These are phyloP conservation scores for Pseudorhombus dupliciocellatus DNA, from an alignment of 2,113 vertebrate genomes.

Conservation along the genomic window DNA sequence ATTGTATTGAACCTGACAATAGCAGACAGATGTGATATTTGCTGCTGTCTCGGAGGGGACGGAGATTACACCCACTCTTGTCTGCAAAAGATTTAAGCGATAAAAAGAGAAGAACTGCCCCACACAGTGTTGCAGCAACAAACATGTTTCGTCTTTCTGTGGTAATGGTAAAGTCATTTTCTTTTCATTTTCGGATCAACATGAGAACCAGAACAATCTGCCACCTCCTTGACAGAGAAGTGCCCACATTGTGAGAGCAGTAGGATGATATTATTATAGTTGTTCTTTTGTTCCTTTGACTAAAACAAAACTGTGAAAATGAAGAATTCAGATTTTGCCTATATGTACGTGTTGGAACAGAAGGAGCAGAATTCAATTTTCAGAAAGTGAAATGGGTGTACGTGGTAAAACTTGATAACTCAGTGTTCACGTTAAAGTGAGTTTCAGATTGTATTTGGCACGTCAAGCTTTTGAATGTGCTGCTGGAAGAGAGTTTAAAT, in stretches of 20 bases:
- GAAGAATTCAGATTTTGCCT: too few species aligned
- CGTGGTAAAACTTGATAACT: not conserved
- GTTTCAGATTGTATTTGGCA: not conserved
- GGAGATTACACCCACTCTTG: constrained; percentile 27
- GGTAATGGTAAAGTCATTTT: constrained; percentile 11
- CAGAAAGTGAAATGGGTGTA: too few species aligned
- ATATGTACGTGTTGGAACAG: too few species aligned
- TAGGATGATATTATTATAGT: not conserved
- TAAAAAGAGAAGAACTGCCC: constrained; percentile 27
- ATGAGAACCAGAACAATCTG: not conserved
- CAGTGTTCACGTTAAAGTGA: not conserved
- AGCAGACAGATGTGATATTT: constrained; percentile 11
- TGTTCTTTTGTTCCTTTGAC: not conserved
- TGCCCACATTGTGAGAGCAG: constrained; percentile 10
- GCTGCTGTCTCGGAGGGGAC: constrained; percentile 29
- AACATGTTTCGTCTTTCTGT: constrained; percentile 3
- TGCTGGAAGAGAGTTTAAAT: not conserved
- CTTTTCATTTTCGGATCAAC: not conserved
- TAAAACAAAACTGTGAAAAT: not conserved
- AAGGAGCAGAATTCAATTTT: too few species aligned
- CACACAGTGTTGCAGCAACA: constrained; percentile 2
- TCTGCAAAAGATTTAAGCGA: constrained; percentile 34
- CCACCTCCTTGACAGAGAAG: not conserved
- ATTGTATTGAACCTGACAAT: constrained; percentile 5
- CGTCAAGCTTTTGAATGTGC: not conserved